A percentile compares a stretch with the other conserved stretches of the same genome.
Conservation (phyloP, 2,888 invertebrate species). For the Mythimna vitellina region DNA sequence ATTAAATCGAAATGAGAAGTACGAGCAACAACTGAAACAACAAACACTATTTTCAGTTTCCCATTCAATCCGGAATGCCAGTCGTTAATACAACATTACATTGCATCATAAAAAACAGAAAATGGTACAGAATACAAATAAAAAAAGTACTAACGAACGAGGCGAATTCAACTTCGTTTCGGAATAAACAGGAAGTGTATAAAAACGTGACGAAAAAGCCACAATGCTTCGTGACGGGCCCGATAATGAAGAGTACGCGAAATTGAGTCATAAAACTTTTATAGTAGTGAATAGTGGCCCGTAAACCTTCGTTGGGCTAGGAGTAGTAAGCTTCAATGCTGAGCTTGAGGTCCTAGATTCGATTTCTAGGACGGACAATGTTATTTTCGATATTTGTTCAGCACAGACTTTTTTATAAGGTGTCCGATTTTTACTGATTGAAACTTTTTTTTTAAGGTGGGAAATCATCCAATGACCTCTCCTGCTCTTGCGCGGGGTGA, state of each 20-base stretch:
- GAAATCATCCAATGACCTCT: no score
- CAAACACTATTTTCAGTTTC: conserved; percentile 50
- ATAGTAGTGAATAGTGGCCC: conserved; percentile 42
- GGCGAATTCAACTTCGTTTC: conserved; percentile 42
- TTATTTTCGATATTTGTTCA: no score
- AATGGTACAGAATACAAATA: conserved; percentile 40
- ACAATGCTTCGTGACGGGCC: conserved; percentile 50
- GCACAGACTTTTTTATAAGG: no score
- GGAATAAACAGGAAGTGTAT: conserved; percentile 60
- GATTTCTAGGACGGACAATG: no score
- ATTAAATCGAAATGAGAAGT: conserved; percentile 29
- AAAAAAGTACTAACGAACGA: conserved; percentile 46
- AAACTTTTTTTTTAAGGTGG: no score
- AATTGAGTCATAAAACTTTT: conserved; percentile 65
- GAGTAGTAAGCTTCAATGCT: not conserved
- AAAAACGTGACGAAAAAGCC: conserved; percentile 59
- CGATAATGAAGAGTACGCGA: conserved; percentile 56
- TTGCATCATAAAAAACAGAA: conserved; percentile 46
- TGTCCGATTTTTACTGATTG: no score
- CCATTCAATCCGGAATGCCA: conserved; percentile 35
- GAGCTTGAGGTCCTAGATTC: not conserved
- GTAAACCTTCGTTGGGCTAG: not conserved
- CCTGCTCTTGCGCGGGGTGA: no score
- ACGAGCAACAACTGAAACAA: conserved; percentile 25
- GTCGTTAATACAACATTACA: conserved; percentile 45